These are phyloP conservation scores for Xestia ashworthii DNA, from an alignment of 2,888 invertebrate species.

Conservation along the genomic window DNA sequence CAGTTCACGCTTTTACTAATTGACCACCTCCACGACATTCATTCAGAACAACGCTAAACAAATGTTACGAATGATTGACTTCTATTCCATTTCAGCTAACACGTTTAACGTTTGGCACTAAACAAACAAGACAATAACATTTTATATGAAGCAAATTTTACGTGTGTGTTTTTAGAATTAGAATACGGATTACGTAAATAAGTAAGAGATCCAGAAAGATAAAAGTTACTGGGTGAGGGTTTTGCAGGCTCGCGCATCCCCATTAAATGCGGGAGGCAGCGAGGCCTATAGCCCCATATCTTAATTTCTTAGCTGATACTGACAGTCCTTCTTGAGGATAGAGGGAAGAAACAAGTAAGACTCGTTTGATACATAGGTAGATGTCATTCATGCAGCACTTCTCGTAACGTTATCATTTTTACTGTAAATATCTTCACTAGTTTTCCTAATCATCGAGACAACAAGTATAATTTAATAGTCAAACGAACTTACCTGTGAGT, in stretches of 20 bases:
- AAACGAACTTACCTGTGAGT: too few relatives aligned
- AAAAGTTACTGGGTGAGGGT: not conserved
- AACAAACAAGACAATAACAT: conserved; percentile 73
- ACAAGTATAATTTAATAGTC: too few relatives aligned
- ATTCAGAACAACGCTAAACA: conserved; percentile 79
- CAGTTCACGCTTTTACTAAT: conserved; percentile 88
- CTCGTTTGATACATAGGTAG: not conserved
- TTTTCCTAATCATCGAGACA: too few relatives aligned
- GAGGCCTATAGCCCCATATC: conserved; percentile 7
- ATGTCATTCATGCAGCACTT: not conserved
- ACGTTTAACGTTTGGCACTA: conserved; percentile 75
- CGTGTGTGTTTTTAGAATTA: conserved; percentile 30
- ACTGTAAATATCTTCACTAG: too few relatives aligned
- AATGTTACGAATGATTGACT: conserved; percentile 83
- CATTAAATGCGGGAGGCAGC: conserved; percentile 6
- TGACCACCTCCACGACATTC: conserved; percentile 86
- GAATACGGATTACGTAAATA: conserved; percentile 30
- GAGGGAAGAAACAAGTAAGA: not conserved
- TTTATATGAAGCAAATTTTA: conserved; percentile 67
- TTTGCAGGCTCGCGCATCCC: not conserved
- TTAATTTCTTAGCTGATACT: conserved; percentile 18
- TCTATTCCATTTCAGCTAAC: conserved; percentile 75
- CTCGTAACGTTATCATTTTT: too few relatives aligned
- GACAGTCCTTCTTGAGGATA: conserved; percentile 1
- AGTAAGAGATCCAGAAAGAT: conserved; percentile 1